These are phyloP conservation scores for Ormyrus labotus DNA, from an alignment of 2,888 invertebrate genomes.

Conservation along the genomic window DNA sequence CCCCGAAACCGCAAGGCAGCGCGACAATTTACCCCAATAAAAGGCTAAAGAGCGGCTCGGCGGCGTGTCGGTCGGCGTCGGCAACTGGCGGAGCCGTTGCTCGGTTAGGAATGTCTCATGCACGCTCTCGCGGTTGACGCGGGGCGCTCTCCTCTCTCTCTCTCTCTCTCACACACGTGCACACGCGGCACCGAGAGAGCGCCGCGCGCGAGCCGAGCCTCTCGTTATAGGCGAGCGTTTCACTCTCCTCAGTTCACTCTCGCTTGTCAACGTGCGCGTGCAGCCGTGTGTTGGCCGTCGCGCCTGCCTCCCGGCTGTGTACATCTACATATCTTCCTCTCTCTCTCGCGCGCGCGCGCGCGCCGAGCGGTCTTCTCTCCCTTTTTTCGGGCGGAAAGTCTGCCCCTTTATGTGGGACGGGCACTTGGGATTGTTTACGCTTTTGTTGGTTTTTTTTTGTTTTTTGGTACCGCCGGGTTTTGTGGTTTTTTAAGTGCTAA, in stretches of 20 bases:
- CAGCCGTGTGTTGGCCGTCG: constrained; percentile 43
- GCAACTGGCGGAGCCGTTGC: constrained; percentile 47
- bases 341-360: neutral
- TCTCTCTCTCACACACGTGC: neutral
- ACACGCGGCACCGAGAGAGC: constrained; percentile 15
- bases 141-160: neutral
- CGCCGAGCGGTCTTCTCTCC: neutral
- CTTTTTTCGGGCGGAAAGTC: neutral
- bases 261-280: constrained; percentile 68
- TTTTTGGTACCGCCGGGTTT: neutral
- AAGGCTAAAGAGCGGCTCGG: no score
- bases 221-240: constrained; percentile 45
- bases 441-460: neutral
- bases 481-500: neutral
- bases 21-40: no score
- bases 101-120: constrained; percentile 52
- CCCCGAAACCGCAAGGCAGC: no score
- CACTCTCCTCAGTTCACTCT: constrained; percentile 69
- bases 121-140: no score
- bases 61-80: no score
- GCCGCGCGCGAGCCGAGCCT: constrained; percentile 25
- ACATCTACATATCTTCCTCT: neutral
- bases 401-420: no score
- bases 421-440: no score
- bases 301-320: constrained; percentile 1